Evolutionary conservation across 2,797 vertebrate species (phyloP).

Genomic region (Notamacropus eugenii): DNA sequence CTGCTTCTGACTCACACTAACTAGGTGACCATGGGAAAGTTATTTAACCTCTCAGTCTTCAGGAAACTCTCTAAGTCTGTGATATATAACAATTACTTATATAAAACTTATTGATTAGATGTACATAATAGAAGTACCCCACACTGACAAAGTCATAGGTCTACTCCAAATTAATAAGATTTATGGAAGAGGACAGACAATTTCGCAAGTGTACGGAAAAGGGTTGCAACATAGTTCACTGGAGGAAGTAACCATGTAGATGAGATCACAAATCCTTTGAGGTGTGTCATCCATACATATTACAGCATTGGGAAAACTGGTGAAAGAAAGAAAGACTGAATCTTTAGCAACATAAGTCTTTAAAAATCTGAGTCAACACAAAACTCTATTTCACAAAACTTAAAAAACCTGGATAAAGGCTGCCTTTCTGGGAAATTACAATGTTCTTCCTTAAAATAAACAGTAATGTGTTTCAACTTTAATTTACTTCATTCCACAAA

Average conservation of each 20-base stretch:
- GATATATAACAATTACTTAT: neutral
- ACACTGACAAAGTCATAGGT: neutral
- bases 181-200: neutral
- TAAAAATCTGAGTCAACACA: neutral
- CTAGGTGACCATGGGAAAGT: neutral
- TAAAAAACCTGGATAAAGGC: neutral
- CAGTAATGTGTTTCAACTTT: constrained; percentile 63
- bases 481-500: constrained; percentile 71
- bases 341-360: neutral
- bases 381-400: neutral
- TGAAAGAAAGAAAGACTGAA: neutral
- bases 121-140: neutral
- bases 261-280: neutral
- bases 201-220: neutral
- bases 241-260: neutral
- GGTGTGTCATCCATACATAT: neutral
- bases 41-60: neutral
- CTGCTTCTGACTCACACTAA: neutral
- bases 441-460: constrained; percentile 66
- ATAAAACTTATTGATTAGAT: neutral
- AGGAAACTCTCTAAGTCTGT: neutral
- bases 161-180: neutral
- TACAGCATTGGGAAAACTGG: neutral
- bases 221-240: neutral
- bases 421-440: constrained; percentile 53